Evolutionary conservation across 2,113 vertebrate genomes (phyloP).

Genomic region (Eptesicus fuscus): DNA sequence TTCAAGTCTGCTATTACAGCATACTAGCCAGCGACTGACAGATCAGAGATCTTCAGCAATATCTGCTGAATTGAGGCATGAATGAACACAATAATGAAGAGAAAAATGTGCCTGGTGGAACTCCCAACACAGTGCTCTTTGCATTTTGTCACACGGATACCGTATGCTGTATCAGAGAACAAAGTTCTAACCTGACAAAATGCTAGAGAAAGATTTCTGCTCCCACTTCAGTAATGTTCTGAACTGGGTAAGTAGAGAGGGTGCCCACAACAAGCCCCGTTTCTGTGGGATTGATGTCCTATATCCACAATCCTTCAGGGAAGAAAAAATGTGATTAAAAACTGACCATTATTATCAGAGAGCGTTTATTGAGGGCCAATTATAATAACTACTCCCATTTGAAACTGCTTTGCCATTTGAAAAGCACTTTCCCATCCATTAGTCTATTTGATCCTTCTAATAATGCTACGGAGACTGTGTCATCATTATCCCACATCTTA

Average conservation of each 20-base stretch:
- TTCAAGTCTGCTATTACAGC: background rate
- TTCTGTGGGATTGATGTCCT: background rate
- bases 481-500: conserved; percentile 35
- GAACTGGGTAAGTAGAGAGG: background rate
- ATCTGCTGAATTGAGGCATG: background rate
- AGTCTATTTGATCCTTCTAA: conserved; percentile 48
- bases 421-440: conserved; percentile 59
- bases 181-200: background rate
- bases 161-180: background rate
- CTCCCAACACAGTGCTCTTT: background rate
- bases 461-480: conserved; percentile 18
- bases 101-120: background rate
- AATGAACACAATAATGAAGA: conserved; percentile 1
- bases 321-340: conserved; percentile 1
- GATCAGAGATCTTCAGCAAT: background rate
- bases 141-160: background rate
- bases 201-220: background rate
- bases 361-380: conserved; percentile 29
- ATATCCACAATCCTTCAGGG: background rate
- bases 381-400: conserved; percentile 38
- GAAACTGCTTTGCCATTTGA: conserved; percentile 44
- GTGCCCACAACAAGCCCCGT: background rate
- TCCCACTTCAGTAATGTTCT: background rate
- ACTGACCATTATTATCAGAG: conserved; percentile 36
- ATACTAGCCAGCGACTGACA: background rate